Conservation (phyloP, 2,888 invertebrate species). For the Idaea biselata region DNA sequence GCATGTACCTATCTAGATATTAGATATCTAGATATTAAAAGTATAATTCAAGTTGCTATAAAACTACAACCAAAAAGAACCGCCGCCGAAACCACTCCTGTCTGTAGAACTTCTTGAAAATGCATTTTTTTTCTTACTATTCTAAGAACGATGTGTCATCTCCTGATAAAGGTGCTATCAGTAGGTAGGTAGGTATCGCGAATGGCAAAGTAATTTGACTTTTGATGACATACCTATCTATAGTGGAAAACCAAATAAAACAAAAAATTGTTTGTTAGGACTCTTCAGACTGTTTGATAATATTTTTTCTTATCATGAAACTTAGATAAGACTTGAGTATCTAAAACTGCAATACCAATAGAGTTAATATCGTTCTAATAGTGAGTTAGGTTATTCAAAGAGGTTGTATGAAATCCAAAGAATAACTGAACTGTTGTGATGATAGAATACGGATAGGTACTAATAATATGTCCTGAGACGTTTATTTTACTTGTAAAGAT, state of each 20-base stretch:
- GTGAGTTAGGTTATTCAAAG: not conserved
- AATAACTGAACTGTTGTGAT: no score
- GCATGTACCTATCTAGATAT: no score
- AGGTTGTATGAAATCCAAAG: not conserved
- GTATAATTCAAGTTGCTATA: constrained; percentile 14
- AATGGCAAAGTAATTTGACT: not conserved
- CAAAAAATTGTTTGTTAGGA: not conserved
- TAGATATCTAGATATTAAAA: not conserved
- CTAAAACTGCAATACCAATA: not conserved
- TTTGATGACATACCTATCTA: not conserved
- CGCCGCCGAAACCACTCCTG: not conserved
- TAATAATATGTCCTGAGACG: no score
- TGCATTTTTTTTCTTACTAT: not conserved
- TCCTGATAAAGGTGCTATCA: not conserved
- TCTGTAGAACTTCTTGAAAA: not conserved
- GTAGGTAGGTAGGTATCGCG: not conserved
- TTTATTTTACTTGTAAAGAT: no score
- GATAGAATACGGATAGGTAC: no score
- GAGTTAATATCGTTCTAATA: not conserved
- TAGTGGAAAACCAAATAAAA: constrained; percentile 4
- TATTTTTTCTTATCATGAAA: not conserved
- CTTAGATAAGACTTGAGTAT: not conserved
- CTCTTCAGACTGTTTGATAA: not conserved
- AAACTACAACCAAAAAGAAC: not conserved
- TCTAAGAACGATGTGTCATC: constrained; percentile 1